phyloP scores from a whole-genome alignment of 1,140 invertebrate genomes.

The Eueides isabella region DNA sequence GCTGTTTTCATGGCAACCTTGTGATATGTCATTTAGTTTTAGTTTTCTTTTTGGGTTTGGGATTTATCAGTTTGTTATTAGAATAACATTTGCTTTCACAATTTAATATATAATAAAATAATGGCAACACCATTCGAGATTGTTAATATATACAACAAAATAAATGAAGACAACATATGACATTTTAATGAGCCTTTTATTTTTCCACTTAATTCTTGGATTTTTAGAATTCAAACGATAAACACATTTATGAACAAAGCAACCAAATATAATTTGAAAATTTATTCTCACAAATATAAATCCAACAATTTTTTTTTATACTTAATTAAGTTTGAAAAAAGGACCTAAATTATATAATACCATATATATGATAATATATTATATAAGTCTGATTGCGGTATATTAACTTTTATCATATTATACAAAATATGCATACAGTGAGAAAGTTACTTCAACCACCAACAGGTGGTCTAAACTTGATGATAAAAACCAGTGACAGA shows the following conservation, averaged over 20 bases:
- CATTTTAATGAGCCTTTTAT: slow-evolving; percentile 47
- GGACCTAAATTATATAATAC: no score
- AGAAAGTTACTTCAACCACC: no score
- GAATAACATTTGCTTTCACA: slow-evolving; percentile 44
- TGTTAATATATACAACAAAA: slow-evolving; percentile 60
- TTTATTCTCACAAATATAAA: no score
- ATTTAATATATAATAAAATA: slow-evolving; percentile 35
- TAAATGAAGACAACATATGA: slow-evolving; percentile 49
- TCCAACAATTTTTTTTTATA: no score
- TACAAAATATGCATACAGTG: no score
- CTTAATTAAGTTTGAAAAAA: no score
- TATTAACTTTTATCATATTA: no score
- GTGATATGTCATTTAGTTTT: slow-evolving; percentile 51
- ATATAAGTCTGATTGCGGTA: no score
- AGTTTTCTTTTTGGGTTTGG: slow-evolving; percentile 48
- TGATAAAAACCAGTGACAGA: no score
- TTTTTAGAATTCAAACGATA: background rate
- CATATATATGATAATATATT: no score
- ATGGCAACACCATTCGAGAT: slow-evolving; percentile 57
- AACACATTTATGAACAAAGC: background rate
- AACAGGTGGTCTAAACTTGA: no score
- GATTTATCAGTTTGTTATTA: slow-evolving; percentile 46
- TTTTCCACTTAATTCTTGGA: slow-evolving; percentile 15
- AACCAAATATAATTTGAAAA: background rate
- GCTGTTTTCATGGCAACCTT: slow-evolving; percentile 31